Base-by-base conservation (phyloP, 2,113 vertebrate species). In the Salminus brasiliensis region DNA sequence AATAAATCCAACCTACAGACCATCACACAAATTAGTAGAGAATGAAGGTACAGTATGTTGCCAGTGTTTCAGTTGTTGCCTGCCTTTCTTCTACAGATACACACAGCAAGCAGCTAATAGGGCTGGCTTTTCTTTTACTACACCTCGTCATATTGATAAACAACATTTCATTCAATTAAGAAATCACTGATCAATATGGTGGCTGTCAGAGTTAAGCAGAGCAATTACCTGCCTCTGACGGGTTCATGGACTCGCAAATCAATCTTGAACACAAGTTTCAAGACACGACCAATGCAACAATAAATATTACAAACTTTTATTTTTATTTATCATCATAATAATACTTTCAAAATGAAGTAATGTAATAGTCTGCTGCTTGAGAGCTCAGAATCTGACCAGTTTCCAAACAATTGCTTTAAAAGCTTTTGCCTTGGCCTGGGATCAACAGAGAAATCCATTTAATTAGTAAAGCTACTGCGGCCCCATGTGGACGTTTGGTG, bases 291-390 rank as follows among this genome's bases (percentile, higher is more conserved):
- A 83, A 11, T 52, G 70, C 36, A 23, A 74, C 67, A 81, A 91
- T 91, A 85, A 91, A 88, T 91, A 85, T 90, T 78, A 45, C 74
- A 85, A 86, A 86, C 83, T 89, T 78, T 87, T 74, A 87, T 86
- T 88, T 87, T 88, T 78, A 82, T 85, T 66, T 87, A 79, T 87
- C 88, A 88, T 75, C 82, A 78, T 74, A 74, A 52, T 49, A 4
- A 15, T 16, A 53, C 49, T 72, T 80, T 85, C 80, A 79, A 86
- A 87, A 88, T 55, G 81, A 84, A 89, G 83, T 85, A 74, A 84
- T 89, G 89, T 85, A 90, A 78, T 60, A 70, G 36, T 60, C 1
- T 4, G 52, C 32, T 47, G 39, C 25, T 18, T 70, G 52, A 60
- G 74, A 86, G 81, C 81, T 82, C 52, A 86, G 81, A 77, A 87